Percentiles rank a stretch among this genome's conserved stretches.
Conservation (phyloP, 2,888 invertebrate species). For the Troglohyphantes excavatus region DNA sequence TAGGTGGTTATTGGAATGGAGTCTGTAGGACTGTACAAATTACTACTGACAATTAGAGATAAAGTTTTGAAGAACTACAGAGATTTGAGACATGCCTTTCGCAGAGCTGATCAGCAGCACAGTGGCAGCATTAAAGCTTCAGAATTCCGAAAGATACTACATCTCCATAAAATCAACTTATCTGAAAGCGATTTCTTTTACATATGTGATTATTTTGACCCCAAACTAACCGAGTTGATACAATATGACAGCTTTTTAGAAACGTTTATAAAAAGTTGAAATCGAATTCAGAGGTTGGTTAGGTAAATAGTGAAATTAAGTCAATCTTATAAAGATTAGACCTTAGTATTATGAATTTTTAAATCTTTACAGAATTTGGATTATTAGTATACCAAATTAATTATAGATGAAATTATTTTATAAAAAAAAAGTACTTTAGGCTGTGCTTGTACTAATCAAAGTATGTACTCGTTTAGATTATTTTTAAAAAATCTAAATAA, state of each 20-base stretch:
- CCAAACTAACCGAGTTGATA: constrained; percentile 62
- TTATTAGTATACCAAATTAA: too few relatives aligned
- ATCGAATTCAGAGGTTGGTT: background rate
- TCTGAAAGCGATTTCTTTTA: constrained; percentile 69
- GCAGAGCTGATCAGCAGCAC: constrained; percentile 36
- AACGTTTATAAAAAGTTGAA: constrained; percentile 46
- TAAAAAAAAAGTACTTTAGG: too few relatives aligned
- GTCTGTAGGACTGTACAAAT: constrained; percentile 43
- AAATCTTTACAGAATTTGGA: too few relatives aligned
- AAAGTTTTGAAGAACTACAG: constrained; percentile 61
- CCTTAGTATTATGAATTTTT: too few relatives aligned
- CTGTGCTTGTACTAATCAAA: too few relatives aligned
- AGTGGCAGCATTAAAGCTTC: constrained; percentile 37
- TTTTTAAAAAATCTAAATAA: too few relatives aligned
- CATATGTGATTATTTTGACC: constrained; percentile 72
- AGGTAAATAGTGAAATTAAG: too few relatives aligned
- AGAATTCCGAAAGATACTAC: constrained; percentile 59
- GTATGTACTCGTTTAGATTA: too few relatives aligned
- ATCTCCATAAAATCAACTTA: constrained; percentile 45
- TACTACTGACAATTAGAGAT: constrained; percentile 43
- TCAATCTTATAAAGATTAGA: too few relatives aligned
- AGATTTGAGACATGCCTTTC: constrained; percentile 64
- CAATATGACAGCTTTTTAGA: constrained; percentile 58
- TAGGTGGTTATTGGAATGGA: constrained; percentile 23
- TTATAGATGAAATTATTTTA: too few relatives aligned